Conservation (phyloP, 2,888 invertebrate species). For the Epinotia nisella region DNA sequence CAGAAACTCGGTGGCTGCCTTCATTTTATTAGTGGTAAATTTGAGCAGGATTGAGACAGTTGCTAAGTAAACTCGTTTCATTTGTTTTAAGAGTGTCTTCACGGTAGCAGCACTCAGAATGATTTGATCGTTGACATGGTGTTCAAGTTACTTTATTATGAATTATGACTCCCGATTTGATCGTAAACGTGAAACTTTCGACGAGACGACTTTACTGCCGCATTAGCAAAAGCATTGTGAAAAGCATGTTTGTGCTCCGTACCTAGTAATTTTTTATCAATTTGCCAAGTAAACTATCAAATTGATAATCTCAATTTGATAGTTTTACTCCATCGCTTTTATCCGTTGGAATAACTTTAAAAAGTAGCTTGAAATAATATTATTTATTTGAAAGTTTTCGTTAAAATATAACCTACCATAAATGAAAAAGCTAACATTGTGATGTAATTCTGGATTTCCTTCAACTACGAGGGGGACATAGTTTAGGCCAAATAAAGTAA, state of each 20-base stretch:
- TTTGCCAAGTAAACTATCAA: not conserved
- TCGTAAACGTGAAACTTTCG: constrained; percentile 36
- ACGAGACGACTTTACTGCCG: constrained; percentile 27
- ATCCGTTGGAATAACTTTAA: too few relatives aligned
- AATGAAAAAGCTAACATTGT: too few relatives aligned
- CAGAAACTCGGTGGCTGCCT: constrained; percentile 26
- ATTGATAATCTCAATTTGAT: too few relatives aligned
- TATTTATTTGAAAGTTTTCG: too few relatives aligned
- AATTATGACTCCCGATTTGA: constrained; percentile 32
- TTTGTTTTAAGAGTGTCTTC: constrained; percentile 42
- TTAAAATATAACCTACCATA: too few relatives aligned
- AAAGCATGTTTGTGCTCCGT: not conserved
- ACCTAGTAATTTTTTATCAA: not conserved
- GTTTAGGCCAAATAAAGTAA: too few relatives aligned
- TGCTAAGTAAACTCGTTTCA: constrained; percentile 37
- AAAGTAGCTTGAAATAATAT: too few relatives aligned
- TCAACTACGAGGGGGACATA: too few relatives aligned
- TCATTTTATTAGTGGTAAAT: constrained; percentile 42
- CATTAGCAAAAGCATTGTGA: constrained; percentile 1
- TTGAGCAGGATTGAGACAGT: constrained; percentile 38
- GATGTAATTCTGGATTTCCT: too few relatives aligned
- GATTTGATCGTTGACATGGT: constrained; percentile 44
- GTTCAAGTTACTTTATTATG: constrained; percentile 39
- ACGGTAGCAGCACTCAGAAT: constrained; percentile 37
- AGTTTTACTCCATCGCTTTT: too few relatives aligned